Percentiles rank a stretch among this genome's conserved stretches.
Conservation (phyloP, 2,797 vertebrate species). For the Pseudopleuronectes americanus region DNA sequence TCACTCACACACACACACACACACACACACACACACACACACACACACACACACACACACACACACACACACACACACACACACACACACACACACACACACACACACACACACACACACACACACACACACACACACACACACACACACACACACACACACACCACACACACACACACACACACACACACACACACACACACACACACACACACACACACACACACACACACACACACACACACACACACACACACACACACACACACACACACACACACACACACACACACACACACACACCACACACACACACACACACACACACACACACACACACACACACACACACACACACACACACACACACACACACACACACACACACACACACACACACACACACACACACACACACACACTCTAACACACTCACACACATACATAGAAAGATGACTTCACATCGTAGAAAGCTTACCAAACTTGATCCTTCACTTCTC, state of each 20-base stretch:
- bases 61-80: constrained; percentile 12
- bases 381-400: constrained; percentile 12
- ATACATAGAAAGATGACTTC: constrained; percentile 57
- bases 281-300: constrained; percentile 31
- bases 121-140: constrained; percentile 29
- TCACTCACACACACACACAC: constrained; percentile 11
- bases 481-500: constrained; percentile 67
- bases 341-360: constrained; percentile 30
- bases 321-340: constrained; percentile 14
- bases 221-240: constrained; percentile 31
- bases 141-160: neutral
- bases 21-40: constrained; percentile 30
- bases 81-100: constrained; percentile 30
- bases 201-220: constrained; percentile 10
- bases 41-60: neutral
- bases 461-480: constrained; percentile 64
- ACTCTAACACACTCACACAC: too few species aligned
- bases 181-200: constrained; percentile 28
- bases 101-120: constrained; percentile 8
- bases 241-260: neutral
- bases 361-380: neutral
- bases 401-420: constrained; percentile 30
- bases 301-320: constrained; percentile 25
- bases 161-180: constrained; percentile 15
- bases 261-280: constrained; percentile 13